Evolutionary conservation across 1,140 invertebrate genomes (phyloP).

Genomic region (Dendrolimus kikuchii): DNA sequence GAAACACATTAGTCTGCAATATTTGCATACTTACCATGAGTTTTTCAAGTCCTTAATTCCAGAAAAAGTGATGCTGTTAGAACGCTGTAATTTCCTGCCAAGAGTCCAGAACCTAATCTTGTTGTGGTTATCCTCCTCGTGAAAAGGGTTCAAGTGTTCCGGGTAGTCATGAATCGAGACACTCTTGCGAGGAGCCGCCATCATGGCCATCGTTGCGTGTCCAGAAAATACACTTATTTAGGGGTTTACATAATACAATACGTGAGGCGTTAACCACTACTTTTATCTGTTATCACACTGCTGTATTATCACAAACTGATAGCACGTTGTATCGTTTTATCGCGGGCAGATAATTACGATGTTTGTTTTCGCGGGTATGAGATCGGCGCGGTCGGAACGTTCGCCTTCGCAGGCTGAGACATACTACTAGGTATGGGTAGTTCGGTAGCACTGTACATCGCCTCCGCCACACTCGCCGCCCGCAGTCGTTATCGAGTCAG

Average conservation of each 20-base stretch:
- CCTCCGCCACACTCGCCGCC: constrained; percentile 11
- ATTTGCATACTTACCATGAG: constrained; percentile 52
- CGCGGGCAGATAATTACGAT: constrained; percentile 53
- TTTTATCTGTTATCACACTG: constrained; percentile 64
- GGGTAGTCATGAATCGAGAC: constrained; percentile 78
- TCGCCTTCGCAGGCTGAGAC: constrained; percentile 39
- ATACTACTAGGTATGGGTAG: constrained; percentile 34
- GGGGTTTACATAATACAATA: constrained; percentile 63
- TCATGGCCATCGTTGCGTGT: constrained; percentile 44
- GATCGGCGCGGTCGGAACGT: constrained; percentile 21
- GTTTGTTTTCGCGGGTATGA: constrained; percentile 51
- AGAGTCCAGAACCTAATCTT: constrained; percentile 74
- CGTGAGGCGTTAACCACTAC: constrained; percentile 52
- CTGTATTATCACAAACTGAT: constrained; percentile 60
- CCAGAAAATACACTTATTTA: constrained; percentile 22
- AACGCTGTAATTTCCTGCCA: constrained; percentile 52
- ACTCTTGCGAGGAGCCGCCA: constrained; percentile 49
- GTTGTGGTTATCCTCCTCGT: constrained; percentile 76
- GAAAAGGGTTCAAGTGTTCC: constrained; percentile 81
- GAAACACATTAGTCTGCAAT: not conserved
- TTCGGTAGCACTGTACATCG: constrained; percentile 7
- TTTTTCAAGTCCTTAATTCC: constrained; percentile 73
- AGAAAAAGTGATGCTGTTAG: constrained; percentile 73
- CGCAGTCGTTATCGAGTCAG: constrained; percentile 20
- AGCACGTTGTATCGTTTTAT: constrained; percentile 55